Evolutionary conservation across 92 coral and sea anemone genomes (phyloP), one percentile per base, ranked within the genome.

Genomic region (Epizoanthus scotinus): DNA sequence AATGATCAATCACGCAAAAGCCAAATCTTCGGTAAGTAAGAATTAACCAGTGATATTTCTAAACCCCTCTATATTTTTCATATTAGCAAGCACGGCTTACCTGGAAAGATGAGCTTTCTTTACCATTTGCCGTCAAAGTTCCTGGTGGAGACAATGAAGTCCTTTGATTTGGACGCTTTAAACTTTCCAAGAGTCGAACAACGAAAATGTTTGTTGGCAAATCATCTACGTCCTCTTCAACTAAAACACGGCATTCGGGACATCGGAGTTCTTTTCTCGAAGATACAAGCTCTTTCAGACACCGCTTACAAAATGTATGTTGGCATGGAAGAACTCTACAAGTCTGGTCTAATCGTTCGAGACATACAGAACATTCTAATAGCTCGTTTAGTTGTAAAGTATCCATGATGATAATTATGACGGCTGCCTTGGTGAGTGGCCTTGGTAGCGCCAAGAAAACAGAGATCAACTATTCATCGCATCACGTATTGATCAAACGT

Each of bases 321-420:
- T 95, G 99, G 71, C 99, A 95, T 18, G 99, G 99, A 20, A 95
- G 83, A 49, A 95, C 99, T 86, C 90, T 95, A 54, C 96, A 93
- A 28, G 92, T 91, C 70, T 95, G 92, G 86, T 93, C 91, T 24
- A 95, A 90, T 52, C 89, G 94, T 71, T 95, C 98, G 24, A 95
- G 83, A 58, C 99, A 95, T 34, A 95, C 98, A 28, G 98, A 87
- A 81, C 99, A 95, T 87, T 95, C 99, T 61, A 95, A 81, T 44
- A 94, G 83, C 84, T 95, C 99, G 75, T 75, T 89, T 47, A 95
- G 54, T 60, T 94, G 94, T n/a, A 82, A 80, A 38, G 81, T 28
- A 70, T 95, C 98, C 98, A 95, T 91, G 64, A 47, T 58, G 61
- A 73, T 24, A 20, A n/a, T n/a, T n/a, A 13, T 70, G 65, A 59